Base-by-base conservation (phyloP, 2,113 vertebrate genomes). In the Delphinus delphis region DNA sequence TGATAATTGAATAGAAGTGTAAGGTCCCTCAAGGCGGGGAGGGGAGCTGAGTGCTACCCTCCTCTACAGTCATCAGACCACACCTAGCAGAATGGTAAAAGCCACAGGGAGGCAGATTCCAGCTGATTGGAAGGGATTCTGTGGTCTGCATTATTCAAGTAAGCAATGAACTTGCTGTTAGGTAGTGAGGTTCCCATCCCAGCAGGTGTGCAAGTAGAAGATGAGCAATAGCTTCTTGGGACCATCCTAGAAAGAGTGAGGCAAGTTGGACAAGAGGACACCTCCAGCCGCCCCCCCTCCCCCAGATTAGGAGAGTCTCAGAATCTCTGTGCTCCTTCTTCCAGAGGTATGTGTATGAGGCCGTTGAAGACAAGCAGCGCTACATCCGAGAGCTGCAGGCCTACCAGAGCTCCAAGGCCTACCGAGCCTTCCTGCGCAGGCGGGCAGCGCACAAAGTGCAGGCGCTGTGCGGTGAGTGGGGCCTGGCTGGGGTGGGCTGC, bases 361-460 rank as follows among this genome's bases (percentile, higher is more conserved):
- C 92, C 0, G 77, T 96, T 1, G 41, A 79, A 33, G 92, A 97
- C 63, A 96, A 95, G 44, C 91, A 93, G 67, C 23, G 93, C 31
- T 95, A 93, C 77, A 8, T 92, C 17, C 28, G 23, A 0, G 90
- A 98, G 90, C 94, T 91, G 58, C 95, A 94, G n/a, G 95, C 55
- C 28, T 88, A 80, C n/a, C 82, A 96, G 80, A 0, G 13, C 91
- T 97, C 71, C 25, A n/a, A 96, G 90, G 65, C 68, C 25, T 95
- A n/a, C 88, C 41, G 63, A 70, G 88, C 31, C 25, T 97, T 97
- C 63, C 95, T 97, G 81, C 73, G 47, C 90, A 96, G 95, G 95
- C 83, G 26, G 83, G 80, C 14, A 0, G 53, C 82, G 26, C 91
- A 67, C 23, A 25, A 58, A 68, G 9, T 80, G 13, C 95, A 65